These are phyloP conservation scores for Seladonia tumulorum DNA, from an alignment of 2,888 invertebrate genomes.

Conservation along the genomic window DNA sequence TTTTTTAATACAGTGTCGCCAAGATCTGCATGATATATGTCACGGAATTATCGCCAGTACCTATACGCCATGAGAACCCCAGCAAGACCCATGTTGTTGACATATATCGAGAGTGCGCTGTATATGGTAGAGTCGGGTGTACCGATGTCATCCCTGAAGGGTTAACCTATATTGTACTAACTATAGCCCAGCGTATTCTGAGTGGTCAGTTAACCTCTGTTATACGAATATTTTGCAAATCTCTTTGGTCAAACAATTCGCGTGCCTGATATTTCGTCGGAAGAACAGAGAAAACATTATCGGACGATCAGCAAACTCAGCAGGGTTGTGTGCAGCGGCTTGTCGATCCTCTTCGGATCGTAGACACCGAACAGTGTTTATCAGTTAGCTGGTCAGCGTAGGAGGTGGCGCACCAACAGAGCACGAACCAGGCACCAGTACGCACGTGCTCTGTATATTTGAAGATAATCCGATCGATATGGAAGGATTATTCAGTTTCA, in stretches of 20 bases:
- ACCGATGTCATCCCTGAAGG: no score
- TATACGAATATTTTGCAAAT: neutral
- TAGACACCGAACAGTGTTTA: slow-evolving; percentile 58
- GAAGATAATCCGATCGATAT: slow-evolving; percentile 74
- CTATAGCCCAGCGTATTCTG: no score
- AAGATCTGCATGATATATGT: no score
- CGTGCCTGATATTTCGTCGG: neutral
- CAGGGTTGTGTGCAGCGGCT: slow-evolving; percentile 46
- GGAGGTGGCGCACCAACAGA: slow-evolving; percentile 42
- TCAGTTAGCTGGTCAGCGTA: slow-evolving; percentile 55
- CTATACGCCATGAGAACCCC: no score
- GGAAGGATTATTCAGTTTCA: slow-evolving; percentile 74
- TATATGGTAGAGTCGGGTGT: no score
- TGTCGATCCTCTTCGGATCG: slow-evolving; percentile 44
- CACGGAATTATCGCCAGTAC: no score
- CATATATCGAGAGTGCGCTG: no score
- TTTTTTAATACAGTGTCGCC: no score
- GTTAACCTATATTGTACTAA: no score
- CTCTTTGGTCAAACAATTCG: neutral
- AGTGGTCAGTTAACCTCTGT: no score
- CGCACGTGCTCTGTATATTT: slow-evolving; percentile 72
- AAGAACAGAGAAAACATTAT: slow-evolving; percentile 22
- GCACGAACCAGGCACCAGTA: slow-evolving; percentile 68
- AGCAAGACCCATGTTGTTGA: no score
- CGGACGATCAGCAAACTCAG: slow-evolving; percentile 31